Evolutionary conservation across 30 jellyfish, hydroid and myxozoan genomes (phyloP).

Genomic region (Cassiopea andromeda): DNA sequence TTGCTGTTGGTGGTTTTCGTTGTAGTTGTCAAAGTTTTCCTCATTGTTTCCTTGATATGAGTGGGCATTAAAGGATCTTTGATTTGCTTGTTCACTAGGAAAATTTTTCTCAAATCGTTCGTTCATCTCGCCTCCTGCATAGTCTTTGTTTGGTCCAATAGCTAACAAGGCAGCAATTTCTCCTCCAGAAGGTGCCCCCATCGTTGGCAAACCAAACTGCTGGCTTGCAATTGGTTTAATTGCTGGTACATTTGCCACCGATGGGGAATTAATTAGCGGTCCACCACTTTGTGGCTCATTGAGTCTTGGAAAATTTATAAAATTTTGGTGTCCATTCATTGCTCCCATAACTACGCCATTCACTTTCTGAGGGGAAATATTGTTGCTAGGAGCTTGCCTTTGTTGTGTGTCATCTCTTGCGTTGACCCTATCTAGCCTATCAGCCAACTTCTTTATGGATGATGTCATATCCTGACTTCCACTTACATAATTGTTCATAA

Average conservation of each 20-base stretch:
- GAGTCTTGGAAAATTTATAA: neutral
- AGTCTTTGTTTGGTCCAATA: slow-evolving; percentile 54
- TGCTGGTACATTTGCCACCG: neutral
- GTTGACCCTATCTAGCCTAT: slow-evolving; percentile 51
- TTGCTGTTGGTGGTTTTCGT: slow-evolving; percentile 42
- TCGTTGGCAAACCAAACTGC: neutral
- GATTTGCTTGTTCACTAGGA: slow-evolving; percentile 23
- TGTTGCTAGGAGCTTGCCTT: neutral
- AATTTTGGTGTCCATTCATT: slow-evolving; percentile 8
- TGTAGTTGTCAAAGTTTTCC: slow-evolving; percentile 23
- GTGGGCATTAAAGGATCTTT: slow-evolving; percentile 17
- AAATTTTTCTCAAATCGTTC: slow-evolving; percentile 14
- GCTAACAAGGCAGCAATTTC: slow-evolving; percentile 69
- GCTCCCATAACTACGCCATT: slow-evolving; percentile 33
- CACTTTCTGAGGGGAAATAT: neutral
- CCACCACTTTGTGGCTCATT: neutral
- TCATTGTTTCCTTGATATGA: slow-evolving; percentile 32
- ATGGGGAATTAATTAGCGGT: neutral
- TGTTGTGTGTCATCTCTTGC: slow-evolving; percentile 39
- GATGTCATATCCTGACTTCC: slow-evolving; percentile 95
- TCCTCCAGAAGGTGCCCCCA: slow-evolving; percentile 46
- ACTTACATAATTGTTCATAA: slow-evolving; percentile 96
- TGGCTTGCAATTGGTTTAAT: neutral
- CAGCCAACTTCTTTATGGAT: slow-evolving; percentile 84
- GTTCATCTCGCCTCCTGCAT: slow-evolving; percentile 10